These are phyloP conservation scores for Cantharis nigra DNA, from an alignment of 2,888 invertebrate species.

Conservation along the genomic window DNA sequence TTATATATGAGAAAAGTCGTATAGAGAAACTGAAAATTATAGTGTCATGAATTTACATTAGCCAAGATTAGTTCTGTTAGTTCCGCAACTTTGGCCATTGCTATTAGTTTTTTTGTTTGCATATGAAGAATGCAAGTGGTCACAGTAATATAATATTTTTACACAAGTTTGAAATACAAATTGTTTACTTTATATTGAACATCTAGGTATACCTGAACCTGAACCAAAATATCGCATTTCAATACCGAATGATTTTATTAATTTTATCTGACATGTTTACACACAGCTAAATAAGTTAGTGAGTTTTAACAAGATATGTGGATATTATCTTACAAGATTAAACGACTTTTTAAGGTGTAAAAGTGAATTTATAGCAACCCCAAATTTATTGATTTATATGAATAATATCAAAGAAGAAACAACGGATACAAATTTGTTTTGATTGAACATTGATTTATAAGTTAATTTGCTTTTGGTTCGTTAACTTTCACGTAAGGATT, in stretches of 20 bases:
- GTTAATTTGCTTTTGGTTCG: not conserved
- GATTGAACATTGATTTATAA: not conserved
- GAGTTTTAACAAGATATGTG: slow-evolving; percentile 23
- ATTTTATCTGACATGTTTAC: slow-evolving; percentile 36
- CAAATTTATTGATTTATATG: not conserved
- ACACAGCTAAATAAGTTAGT: slow-evolving; percentile 30
- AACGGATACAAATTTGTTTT: not conserved
- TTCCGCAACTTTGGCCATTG: not conserved
- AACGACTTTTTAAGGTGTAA: slow-evolving; percentile 7
- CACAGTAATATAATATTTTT: not conserved
- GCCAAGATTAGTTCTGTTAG: not conserved
- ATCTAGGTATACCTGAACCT: slow-evolving; percentile 9
- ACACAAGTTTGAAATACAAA: slow-evolving; percentile 12
- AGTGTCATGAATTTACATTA: slow-evolving; percentile 37
- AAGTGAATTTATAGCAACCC: not conserved
- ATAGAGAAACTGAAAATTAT: slow-evolving; percentile 35
- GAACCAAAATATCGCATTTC: slow-evolving; percentile 34
- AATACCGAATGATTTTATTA: slow-evolving; percentile 31
- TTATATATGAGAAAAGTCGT: slow-evolving; percentile 32
- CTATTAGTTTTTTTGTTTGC: not conserved
- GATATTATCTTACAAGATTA: slow-evolving; percentile 22
- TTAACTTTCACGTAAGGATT: not conserved
- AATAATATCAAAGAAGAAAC: not conserved
- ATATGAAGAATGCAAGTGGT: not conserved
- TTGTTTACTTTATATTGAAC: slow-evolving; percentile 18